Percentiles rank a stretch among this genome's conserved stretches.
Conservation (phyloP, 2,797 vertebrate species). For the Distichodus sexfasciatus region DNA sequence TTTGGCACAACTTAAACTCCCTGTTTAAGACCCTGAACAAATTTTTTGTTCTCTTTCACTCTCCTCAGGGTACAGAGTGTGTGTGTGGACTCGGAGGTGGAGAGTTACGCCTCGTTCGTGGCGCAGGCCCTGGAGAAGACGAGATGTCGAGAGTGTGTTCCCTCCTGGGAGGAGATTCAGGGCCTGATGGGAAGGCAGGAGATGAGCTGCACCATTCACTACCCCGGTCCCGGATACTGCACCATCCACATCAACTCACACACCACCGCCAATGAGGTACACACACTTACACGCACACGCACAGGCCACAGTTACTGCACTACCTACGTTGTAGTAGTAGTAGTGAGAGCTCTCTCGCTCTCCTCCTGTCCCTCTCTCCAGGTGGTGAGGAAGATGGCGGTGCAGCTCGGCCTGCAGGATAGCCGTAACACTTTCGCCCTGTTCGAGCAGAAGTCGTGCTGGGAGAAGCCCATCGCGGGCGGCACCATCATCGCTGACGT, state of each 20-base stretch:
- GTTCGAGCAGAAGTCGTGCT: slow-evolving; percentile 83
- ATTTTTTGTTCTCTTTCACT: not conserved
- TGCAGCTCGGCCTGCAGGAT: slow-evolving; percentile 82
- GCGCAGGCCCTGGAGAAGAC: slow-evolving; percentile 85
- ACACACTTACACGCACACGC: slow-evolving; percentile 11
- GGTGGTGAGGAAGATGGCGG: slow-evolving; percentile 87
- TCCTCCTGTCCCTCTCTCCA: slow-evolving; percentile 52
- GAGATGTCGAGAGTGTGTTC: slow-evolving; percentile 85
- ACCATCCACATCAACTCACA: slow-evolving; percentile 89
- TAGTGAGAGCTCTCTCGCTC: not conserved
- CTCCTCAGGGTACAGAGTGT: slow-evolving; percentile 80
- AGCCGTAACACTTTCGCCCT: slow-evolving; percentile 90
- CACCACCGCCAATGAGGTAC: slow-evolving; percentile 91
- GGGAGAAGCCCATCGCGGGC: slow-evolving; percentile 82
- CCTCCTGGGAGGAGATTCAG: slow-evolving; percentile 92
- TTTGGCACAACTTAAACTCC: too few relatives aligned
- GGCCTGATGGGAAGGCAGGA: slow-evolving; percentile 85
- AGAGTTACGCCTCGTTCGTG: slow-evolving; percentile 90
- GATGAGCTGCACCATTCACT: slow-evolving; percentile 86
- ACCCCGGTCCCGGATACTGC: slow-evolving; percentile 83
- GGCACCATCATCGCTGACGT: slow-evolving; percentile 85
- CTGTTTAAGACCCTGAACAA: too few relatives aligned
- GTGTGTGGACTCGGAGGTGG: slow-evolving; percentile 84
- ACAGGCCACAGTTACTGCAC: too few relatives aligned
- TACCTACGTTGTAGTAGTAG: not conserved